Percentiles rank a stretch among this genome's conserved stretches.
phyloP scores from a whole-genome alignment of 2,888 invertebrate species.

The Hypselothyrea guttata region DNA sequence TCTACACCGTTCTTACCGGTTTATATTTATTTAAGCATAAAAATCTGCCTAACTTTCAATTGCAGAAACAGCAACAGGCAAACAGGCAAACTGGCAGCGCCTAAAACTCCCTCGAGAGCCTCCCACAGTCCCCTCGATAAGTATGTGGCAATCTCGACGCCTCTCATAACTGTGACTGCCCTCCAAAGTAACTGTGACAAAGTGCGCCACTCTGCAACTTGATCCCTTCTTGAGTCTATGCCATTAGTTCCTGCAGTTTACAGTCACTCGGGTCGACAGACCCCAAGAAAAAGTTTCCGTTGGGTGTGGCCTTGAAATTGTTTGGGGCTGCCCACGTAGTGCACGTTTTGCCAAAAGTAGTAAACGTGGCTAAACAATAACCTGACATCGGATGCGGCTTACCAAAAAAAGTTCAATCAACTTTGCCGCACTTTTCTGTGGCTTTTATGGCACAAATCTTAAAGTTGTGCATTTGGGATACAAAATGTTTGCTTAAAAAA shows the following conservation, averaged over 20 bases:
- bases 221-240: not conserved
- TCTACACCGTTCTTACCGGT: no score
- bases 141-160: conserved; percentile 9
- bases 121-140: not conserved
- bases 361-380: conserved; percentile 8
- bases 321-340: conserved; percentile 9
- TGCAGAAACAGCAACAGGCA: no score
- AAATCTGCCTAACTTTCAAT: not conserved
- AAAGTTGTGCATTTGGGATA: no score
- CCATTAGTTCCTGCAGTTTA: no score
- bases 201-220: no score
- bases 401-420: conserved; percentile 16
- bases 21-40: no score
- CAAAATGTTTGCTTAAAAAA: no score
- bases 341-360: conserved; percentile 16
- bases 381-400: not conserved
- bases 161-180: not conserved
- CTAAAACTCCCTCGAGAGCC: conserved; percentile 1
- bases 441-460: no score
- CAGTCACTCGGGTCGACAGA: no score
- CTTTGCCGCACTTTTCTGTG: not conserved
- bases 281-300: not conserved
- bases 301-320: conserved; percentile 14
- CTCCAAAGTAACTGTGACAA: no score
- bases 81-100: no score